Conservation (phyloP, 1,140 invertebrate genomes). For the Pogonomyrmex barbatus region DNA sequence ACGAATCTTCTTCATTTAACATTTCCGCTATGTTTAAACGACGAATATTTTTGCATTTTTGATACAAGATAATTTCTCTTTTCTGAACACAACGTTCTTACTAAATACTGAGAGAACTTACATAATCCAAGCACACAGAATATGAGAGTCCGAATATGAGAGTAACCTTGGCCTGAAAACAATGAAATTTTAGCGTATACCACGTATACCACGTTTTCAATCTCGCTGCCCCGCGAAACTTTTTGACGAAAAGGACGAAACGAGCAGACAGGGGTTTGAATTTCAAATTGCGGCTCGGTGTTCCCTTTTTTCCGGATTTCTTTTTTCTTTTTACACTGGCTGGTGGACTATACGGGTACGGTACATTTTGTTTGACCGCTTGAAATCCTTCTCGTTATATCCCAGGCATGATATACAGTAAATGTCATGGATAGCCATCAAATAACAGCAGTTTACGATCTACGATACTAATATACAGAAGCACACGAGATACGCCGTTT, state of each 20-base stretch:
- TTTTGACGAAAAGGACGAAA: slow-evolving; percentile 30
- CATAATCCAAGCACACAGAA: neutral
- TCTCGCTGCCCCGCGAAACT: slow-evolving; percentile 41
- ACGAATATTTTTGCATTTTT: neutral
- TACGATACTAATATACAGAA: neutral
- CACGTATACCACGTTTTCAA: slow-evolving; percentile 49
- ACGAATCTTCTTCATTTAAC: neutral
- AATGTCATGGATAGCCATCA: slow-evolving; percentile 26
- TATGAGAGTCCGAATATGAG: no score
- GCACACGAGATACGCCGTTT: neutral
- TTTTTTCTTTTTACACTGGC: slow-evolving; percentile 22
- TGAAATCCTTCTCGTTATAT: slow-evolving; percentile 29
- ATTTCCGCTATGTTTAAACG: neutral
- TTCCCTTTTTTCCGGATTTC: neutral
- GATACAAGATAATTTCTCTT: neutral
- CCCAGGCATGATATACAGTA: neutral
- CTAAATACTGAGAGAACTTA: neutral
- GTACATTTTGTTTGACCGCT: slow-evolving; percentile 56
- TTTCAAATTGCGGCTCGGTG: slow-evolving; percentile 64
- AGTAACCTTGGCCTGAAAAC: slow-evolving; percentile 63
- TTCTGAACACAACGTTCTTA: neutral
- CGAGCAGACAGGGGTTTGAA: slow-evolving; percentile 55
- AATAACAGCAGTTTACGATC: slow-evolving; percentile 33
- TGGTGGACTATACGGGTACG: slow-evolving; percentile 19
- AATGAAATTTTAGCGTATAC: slow-evolving; percentile 59